Evolutionary conservation across 2,113 vertebrate species (phyloP), one percentile per base, ranked within the genome.

Genomic region (Steatornis caripensis): DNA sequence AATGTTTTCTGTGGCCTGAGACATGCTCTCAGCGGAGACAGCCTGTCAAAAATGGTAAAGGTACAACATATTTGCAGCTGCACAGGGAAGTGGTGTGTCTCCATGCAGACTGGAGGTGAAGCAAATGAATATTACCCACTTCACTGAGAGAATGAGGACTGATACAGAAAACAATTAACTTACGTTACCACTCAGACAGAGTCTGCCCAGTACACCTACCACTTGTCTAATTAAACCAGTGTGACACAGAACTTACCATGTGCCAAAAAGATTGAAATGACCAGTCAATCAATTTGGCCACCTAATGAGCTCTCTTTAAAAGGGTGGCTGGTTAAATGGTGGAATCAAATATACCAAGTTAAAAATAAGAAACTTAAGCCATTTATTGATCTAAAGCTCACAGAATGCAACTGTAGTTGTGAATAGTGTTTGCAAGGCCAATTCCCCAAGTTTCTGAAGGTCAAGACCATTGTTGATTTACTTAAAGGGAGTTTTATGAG

Each of bases 41-140:
- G 21, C 22, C 41, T 81, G 71, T 81, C 82, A 94, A 57, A 95
- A 93, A 65, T 83, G 11, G 94, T 81, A 83, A 96, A 93, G 74
- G 66, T 6, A 23, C 32, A 93, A 26, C 15, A 14, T 53, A 51
- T 95, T 86, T 95, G 51, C 58, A 95, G 68, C 64, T 79, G 36
- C 57, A 69, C 10, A 15, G 54, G 30, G 78, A 92, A 86, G 34
- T 49, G 53, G 48, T 62, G 72, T 64, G 54, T 83, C 39, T 61
- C 74, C 54, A 15, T 75, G 46, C 26, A 71, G 64, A 69, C 26
- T 62, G 36, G 64, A 87, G n/a, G n/a, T 78, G 60, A 95, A 78
- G 39, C 23, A 81, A 80, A 77, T 65, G 26, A 87, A 11, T 92
- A 70, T 91, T 90, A 84, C 11, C 54, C 66, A 85, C 14, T 75